phyloP scores from a whole-genome alignment of 2,888 invertebrate species.

The Alloplasta piceator region DNA sequence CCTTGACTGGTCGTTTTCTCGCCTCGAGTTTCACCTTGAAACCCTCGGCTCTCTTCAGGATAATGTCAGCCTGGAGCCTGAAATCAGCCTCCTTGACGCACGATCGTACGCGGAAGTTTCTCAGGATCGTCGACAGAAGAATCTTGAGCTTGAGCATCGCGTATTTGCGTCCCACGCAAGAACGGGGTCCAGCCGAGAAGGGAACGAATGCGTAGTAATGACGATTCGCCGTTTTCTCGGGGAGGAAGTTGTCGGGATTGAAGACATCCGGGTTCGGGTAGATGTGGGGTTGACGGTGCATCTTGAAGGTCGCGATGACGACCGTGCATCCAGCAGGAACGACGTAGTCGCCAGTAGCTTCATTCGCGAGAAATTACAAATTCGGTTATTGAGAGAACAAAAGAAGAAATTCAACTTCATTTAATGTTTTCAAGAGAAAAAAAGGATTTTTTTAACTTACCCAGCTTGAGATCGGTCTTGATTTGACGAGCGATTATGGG shows the following conservation, averaged over 20 bases:
- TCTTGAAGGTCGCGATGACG: constrained; percentile 87
- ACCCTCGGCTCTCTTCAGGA: constrained; percentile 89
- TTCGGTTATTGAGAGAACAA: not conserved
- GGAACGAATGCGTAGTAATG: constrained; percentile 93
- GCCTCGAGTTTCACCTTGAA: constrained; percentile 84
- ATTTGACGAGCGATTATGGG: constrained; percentile 90
- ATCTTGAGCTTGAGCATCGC: constrained; percentile 92
- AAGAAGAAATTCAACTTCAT: not conserved
- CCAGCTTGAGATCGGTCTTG: constrained; percentile 88
- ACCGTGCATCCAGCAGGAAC: constrained; percentile 90
- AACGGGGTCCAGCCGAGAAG: constrained; percentile 92
- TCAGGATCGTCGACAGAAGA: constrained; percentile 88
- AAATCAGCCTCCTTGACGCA: constrained; percentile 88
- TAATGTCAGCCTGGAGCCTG: constrained; percentile 89
- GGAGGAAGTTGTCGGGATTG: constrained; percentile 92
- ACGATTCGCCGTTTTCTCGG: constrained; percentile 89
- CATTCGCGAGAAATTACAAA: constrained; percentile 74
- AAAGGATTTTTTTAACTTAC: constrained; percentile 80
- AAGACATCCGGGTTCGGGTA: constrained; percentile 89
- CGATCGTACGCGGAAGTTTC: constrained; percentile 88
- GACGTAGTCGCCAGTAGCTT: constrained; percentile 87
- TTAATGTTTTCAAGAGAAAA: not conserved
- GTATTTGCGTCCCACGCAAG: constrained; percentile 92
- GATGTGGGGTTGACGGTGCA: constrained; percentile 88
- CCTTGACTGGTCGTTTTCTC: constrained; percentile 73